phyloP scores from a whole-genome alignment of 2,797 vertebrate genomes.

The Silurus aristotelis region DNA sequence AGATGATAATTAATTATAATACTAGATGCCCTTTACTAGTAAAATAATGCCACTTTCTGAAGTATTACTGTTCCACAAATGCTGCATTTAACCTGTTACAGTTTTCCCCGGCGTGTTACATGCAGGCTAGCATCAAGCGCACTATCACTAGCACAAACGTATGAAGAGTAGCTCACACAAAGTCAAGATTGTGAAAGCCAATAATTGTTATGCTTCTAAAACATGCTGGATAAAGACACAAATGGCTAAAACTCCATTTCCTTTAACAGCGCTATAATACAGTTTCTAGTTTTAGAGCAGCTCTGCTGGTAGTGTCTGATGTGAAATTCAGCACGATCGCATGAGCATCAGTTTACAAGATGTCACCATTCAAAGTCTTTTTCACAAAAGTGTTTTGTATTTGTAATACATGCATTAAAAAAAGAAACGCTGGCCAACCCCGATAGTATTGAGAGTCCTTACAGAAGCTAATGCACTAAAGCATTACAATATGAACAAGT shows the following conservation, averaged over 20 bases:
- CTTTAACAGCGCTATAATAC: not conserved
- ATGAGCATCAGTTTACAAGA: not conserved
- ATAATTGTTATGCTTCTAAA: not conserved
- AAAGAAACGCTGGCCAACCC: conserved; percentile 18
- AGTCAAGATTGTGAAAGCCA: not conserved
- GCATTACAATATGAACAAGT: conserved; percentile 7
- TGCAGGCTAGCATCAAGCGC: not conserved
- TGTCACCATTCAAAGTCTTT: conserved; percentile 10
- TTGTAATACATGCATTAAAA: conserved; percentile 5
- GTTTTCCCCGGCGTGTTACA: not conserved
- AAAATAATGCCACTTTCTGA: not conserved
- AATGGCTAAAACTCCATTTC: not conserved
- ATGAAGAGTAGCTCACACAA: not conserved
- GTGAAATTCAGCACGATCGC: not conserved
- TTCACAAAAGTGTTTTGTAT: conserved; percentile 20
- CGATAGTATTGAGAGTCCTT: not conserved
- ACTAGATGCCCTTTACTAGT: not conserved
- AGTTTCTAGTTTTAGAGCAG: not conserved
- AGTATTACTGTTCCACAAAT: not conserved
- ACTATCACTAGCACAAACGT: not conserved
- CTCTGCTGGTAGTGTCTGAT: not conserved
- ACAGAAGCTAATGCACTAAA: not conserved
- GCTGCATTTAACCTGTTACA: not conserved
- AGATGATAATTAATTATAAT: not conserved
- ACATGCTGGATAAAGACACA: not conserved